Base-by-base conservation (phyloP, 2,797 vertebrate species). In the Macroramphosus scolopax region DNA sequence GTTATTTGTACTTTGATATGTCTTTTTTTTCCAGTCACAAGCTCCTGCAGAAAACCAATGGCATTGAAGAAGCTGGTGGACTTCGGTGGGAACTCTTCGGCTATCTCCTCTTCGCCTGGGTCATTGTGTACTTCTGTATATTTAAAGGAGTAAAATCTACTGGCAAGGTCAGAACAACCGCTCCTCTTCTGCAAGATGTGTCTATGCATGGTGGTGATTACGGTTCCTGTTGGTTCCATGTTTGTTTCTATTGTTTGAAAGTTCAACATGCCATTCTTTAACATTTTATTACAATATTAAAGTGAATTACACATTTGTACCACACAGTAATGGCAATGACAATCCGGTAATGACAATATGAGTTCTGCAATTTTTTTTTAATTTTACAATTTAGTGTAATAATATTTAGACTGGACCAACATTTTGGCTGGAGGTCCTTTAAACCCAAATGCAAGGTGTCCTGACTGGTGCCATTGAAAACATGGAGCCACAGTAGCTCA, bases 61-160 rank as follows among this genome's bases (percentile, higher is more conserved):
- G 89, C 17, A 89, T 91, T 52, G 85, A 89, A 26, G 66, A 87
- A 2, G 5, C 29, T 12, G 88, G 88, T 25, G 80, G 80, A 1
- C 3, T 91, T 39, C 84, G 78, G 38, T 90, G 88, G 89, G 88
- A 90, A 30, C 80, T 91, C 8, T 78, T 88, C 39, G 88, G 90
- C 41, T 86, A 63, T 45, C 88, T 91, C 6, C 2, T 83, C 1
- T 1, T 86, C 8, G 65, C 86, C 39, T 91, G 90, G 89, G 34
- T 70, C 62, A 64, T 89, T 16, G 81, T 90, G 17, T 91, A 90
- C 66, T 72, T 90, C 13, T 89, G 89, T 69, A 89, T 90, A 63
- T 91, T 91, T 53, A 91, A 89, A 83, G 89, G 89, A 32, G 70
- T 91, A 39, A 89, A 82, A 82, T 90, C 89, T 24, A 82, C 89